These are phyloP conservation scores for Calameuta idolon DNA, from an alignment of 2,888 invertebrate genomes.

Conservation along the genomic window DNA sequence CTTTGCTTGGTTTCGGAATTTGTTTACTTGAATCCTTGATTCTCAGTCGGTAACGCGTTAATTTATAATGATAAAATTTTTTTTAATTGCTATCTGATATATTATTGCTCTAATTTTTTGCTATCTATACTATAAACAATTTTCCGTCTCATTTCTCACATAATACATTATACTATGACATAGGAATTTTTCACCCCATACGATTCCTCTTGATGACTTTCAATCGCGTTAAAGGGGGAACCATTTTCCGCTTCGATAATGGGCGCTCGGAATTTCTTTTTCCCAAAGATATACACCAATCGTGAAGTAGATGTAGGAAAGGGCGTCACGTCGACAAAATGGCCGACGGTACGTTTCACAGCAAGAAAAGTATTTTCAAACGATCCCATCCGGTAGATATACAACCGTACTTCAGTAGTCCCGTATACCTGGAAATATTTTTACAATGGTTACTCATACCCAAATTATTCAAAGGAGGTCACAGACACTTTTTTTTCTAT, in stretches of 20 bases:
- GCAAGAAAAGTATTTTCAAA: conserved; percentile 7
- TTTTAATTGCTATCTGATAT: background rate
- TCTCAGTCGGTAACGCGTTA: background rate
- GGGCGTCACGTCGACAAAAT: conserved; percentile 24
- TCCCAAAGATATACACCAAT: conserved; percentile 18
- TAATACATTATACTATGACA: background rate
- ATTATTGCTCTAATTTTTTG: background rate
- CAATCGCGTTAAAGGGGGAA: background rate
- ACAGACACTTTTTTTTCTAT: background rate
- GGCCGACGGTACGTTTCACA: conserved; percentile 28
- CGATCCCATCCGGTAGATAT: background rate
- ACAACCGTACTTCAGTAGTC: background rate
- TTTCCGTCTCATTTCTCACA: background rate
- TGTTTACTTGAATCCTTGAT: background rate
- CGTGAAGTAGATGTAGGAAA: conserved; percentile 10
- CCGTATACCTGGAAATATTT: background rate
- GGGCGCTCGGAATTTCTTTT: conserved; percentile 20
- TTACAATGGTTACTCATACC: background rate
- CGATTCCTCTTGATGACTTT: conserved; percentile 7
- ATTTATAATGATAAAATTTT: background rate
- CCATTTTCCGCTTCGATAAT: conserved; percentile 19
- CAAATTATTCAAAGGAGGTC: background rate
- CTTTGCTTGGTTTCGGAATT: background rate
- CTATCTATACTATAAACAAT: background rate
- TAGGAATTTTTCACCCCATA: background rate